Conservation (phyloP, 2,888 invertebrate genomes). For the Tipula helvola region DNA sequence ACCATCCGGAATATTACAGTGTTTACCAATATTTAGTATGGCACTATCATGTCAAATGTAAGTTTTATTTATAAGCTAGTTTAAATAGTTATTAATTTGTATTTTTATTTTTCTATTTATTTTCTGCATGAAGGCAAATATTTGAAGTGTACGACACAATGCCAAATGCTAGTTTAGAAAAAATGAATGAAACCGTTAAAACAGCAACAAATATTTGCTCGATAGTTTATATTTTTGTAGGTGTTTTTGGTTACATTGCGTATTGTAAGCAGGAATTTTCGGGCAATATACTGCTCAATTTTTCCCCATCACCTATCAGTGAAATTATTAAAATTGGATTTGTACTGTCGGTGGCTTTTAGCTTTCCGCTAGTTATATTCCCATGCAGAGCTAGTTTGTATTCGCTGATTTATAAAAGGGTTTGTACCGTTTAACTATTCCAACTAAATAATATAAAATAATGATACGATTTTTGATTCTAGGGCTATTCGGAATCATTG, state of each 20-base stretch:
- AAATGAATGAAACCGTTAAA: slow-evolving; percentile 77
- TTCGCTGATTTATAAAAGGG: slow-evolving; percentile 77
- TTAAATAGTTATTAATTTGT: background rate
- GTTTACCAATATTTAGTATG: slow-evolving; percentile 93
- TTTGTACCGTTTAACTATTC: slow-evolving; percentile 30
- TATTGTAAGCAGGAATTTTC: slow-evolving; percentile 67
- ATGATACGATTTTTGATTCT: slow-evolving; percentile 8
- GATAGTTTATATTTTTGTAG: slow-evolving; percentile 78
- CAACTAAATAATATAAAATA: background rate
- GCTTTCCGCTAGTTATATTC: slow-evolving; percentile 93
- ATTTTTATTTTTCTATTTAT: background rate
- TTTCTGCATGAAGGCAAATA: slow-evolving; percentile 47
- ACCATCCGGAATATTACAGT: slow-evolving; percentile 75
- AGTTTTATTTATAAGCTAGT: slow-evolving; percentile 30
- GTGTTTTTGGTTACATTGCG: slow-evolving; percentile 82
- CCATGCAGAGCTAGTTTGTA: slow-evolving; percentile 90
- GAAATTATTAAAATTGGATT: slow-evolving; percentile 91
- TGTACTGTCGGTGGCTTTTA: slow-evolving; percentile 86
- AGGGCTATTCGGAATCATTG: slow-evolving; percentile 40
- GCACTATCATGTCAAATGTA: slow-evolving; percentile 94
- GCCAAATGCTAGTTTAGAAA: slow-evolving; percentile 74
- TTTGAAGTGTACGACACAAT: slow-evolving; percentile 89
- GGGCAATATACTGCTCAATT: slow-evolving; percentile 82
- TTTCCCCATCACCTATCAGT: slow-evolving; percentile 67
- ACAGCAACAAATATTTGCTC: slow-evolving; percentile 88